phyloP scores from a whole-genome alignment of 2,888 invertebrate species.

The Hybos culiciformis region DNA sequence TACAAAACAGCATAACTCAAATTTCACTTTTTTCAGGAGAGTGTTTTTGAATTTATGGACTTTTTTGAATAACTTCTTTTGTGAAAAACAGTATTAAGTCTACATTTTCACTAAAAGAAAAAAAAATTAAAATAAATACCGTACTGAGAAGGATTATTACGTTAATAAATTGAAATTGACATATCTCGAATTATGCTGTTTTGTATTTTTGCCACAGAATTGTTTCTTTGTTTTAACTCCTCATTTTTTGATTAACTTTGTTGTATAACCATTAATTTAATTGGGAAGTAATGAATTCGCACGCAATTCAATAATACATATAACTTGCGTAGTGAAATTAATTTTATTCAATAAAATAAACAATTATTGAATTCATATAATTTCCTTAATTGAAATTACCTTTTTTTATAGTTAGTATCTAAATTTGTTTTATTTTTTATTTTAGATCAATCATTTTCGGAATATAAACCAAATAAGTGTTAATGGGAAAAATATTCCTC shows the following conservation, averaged over 20 bases:
- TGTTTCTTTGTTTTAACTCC: no score
- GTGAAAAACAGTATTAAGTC: no score
- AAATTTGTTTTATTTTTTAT: conserved; percentile 10
- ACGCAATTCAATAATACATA: neutral
- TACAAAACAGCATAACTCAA: no score
- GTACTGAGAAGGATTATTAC: no score
- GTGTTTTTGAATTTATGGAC: no score
- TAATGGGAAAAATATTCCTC: conserved; percentile 64
- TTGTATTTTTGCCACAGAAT: no score
- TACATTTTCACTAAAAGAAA: no score
- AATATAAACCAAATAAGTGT: conserved; percentile 65
- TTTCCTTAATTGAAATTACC: neutral
- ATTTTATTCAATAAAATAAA: neutral
- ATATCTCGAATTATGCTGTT: no score
- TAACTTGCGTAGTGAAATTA: neutral
- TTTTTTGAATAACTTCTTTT: no score
- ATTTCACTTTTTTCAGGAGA: no score
- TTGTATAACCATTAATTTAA: neutral
- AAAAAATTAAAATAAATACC: no score
- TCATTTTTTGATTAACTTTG: neutral
- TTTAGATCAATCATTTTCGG: conserved; percentile 56
- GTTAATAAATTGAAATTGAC: no score
- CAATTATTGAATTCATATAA: neutral
- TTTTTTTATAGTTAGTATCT: neutral
- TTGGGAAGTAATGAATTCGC: neutral